phyloP scores from a whole-genome alignment of 2,797 vertebrate genomes.

The Hafferia zeledoni region DNA sequence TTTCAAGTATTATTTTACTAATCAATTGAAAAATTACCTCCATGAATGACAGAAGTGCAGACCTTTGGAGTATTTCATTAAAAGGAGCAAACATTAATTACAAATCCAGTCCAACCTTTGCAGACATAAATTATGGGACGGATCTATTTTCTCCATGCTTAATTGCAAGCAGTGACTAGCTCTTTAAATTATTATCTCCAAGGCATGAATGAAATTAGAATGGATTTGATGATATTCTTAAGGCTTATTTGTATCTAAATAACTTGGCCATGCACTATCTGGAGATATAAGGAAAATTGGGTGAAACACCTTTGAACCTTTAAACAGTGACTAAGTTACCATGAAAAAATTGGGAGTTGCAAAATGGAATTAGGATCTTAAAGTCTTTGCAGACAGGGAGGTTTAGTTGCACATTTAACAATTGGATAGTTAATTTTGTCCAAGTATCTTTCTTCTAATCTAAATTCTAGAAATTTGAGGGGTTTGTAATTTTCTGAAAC shows the following conservation, averaged over 20 bases:
- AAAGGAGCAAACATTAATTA: constrained; percentile 86
- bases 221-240: constrained; percentile 75
- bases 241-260: constrained; percentile 51
- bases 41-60: constrained; percentile 89
- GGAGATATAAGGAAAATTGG: not conserved
- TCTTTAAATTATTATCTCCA: constrained; percentile 91
- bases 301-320: not conserved
- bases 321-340: not conserved
- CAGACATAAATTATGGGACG: constrained; percentile 90
- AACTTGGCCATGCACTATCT: constrained; percentile 14
- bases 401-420: not conserved
- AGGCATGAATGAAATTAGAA: constrained; percentile 92
- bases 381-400: not conserved
- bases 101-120: constrained; percentile 80
- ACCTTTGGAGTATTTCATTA: constrained; percentile 88
- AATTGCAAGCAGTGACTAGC: constrained; percentile 87
- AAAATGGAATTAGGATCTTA: not conserved
- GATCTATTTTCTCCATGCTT: constrained; percentile 91
- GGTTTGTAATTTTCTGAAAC: not conserved
- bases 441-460: not conserved
- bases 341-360: not conserved
- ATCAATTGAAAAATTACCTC: constrained; percentile 97
- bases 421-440: not conserved
- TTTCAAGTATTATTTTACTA: constrained; percentile 93
- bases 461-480: not conserved